Base-by-base conservation (phyloP, 2,113 vertebrate species). In the Struthio camelus region DNA sequence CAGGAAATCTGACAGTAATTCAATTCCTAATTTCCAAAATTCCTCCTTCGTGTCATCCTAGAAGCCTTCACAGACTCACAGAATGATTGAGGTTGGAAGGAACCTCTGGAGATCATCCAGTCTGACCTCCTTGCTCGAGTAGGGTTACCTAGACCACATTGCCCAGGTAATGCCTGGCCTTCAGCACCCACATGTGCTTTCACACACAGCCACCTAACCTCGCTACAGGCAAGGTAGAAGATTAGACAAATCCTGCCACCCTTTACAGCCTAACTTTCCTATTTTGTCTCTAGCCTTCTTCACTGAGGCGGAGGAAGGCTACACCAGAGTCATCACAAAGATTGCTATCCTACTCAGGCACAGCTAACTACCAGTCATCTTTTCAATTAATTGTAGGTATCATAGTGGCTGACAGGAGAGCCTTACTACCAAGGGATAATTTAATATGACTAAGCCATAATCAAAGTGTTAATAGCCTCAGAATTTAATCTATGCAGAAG, bases 391-490 rank as follows among this genome's bases (percentile, higher is more conserved):
- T 92, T 94, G 91, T 40, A 91, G 84, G 84, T 96, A 96, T 94
- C 87, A 59, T 9, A 72, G 72, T 59, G 54, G 72, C 70, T 96
- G 90, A 95, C 81, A 96, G 94, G 72, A 87, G 78, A 92, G 66
- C 81, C 89, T 93, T 87, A 61, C 89, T 82, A 96, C 70, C 83
- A 78, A 95, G 84, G 87, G 85, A 72, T 95, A 97, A 97, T 97
- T 97, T 96, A 92, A 89, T 80, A 80, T 59, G 91, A 85, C 91
- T 97, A 95, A 96, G 91, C 86, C 2, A 0, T 94, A 97, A 97
- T 97, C 95, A 97, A 96, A 97, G 92, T 32, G 76, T 96, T 97
- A 97, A 97, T 89, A 94, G 93, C 90, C 85, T 95, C 92, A 77
- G 84, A 95, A 96, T 95, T 95, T 91, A 93, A 97, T 97, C 95